These are phyloP conservation scores for Aplysina aerophoba DNA, from an alignment of 37 sponge, comb jelly and placozoan species.

Conservation along the genomic window DNA sequence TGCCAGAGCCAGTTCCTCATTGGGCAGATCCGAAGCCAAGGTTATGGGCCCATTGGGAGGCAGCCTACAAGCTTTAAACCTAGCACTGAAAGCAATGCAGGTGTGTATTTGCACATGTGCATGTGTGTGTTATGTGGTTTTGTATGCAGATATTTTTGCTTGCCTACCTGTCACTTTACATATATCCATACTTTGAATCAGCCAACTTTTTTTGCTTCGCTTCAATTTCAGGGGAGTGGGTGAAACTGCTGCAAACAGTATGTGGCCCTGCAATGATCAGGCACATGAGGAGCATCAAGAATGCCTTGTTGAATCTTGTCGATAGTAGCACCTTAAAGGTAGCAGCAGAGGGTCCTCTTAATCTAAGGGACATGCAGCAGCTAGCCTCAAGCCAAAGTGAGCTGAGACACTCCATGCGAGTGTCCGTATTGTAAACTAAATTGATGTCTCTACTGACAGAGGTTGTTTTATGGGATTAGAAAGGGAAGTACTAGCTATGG, in stretches of 20 bases:
- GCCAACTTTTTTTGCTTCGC: not conserved
- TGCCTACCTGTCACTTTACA: not conserved
- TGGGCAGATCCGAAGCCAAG: not conserved
- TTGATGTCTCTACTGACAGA: too few relatives aligned
- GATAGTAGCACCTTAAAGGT: conserved; percentile 59
- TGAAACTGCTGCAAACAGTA: not conserved
- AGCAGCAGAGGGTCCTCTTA: conserved; percentile 69
- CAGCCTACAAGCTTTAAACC: not conserved
- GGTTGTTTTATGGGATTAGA: too few relatives aligned
- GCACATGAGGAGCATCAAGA: conserved; percentile 11
- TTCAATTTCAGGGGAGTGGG: conserved; percentile 12
- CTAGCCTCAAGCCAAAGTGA: conserved; percentile 66
- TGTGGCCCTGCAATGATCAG: too few relatives aligned
- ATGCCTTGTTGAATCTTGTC: not conserved
- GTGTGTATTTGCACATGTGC: not conserved
- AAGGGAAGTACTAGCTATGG: too few relatives aligned
- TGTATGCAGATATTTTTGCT: not conserved
- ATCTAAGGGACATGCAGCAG: conserved; percentile 71
- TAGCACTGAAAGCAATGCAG: not conserved
- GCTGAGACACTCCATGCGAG: not conserved
- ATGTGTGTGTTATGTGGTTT: not conserved
- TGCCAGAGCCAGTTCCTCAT: conserved; percentile 17
- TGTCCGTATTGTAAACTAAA: not conserved
- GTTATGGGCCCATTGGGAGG: not conserved
- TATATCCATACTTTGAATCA: not conserved